These are phyloP conservation scores for Alcedo atthis DNA, from an alignment of 2,797 vertebrate species.

Conservation along the genomic window DNA sequence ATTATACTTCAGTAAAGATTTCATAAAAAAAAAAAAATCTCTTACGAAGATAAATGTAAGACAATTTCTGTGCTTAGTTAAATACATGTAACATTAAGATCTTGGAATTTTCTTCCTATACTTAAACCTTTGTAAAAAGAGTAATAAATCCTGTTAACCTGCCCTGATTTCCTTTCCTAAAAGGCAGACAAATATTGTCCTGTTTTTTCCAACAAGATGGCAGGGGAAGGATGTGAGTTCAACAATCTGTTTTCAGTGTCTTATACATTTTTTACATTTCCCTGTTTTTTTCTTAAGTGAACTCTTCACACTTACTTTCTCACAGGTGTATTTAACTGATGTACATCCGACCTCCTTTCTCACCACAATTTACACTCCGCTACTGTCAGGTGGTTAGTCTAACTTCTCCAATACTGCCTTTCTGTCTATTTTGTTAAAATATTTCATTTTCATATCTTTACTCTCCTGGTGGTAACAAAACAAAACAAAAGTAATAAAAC, in stretches of 20 bases:
- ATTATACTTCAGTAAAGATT: background rate
- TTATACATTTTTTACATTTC: background rate
- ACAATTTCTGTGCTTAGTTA: background rate
- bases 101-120: background rate
- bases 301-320: background rate
- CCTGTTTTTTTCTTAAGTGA: background rate
- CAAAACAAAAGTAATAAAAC: background rate
- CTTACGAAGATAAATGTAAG: background rate
- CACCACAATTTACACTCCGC: background rate
- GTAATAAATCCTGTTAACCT: background rate
- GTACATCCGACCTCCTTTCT: slow-evolving; percentile 31
- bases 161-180: background rate
- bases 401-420: slow-evolving; percentile 48
- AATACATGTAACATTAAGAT: background rate
- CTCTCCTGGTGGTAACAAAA: background rate
- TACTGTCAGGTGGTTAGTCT: background rate
- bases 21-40: background rate
- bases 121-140: background rate
- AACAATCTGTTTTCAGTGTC: background rate
- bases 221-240: background rate
- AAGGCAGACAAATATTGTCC: background rate
- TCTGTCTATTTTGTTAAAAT: slow-evolving; percentile 9
- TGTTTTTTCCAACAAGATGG: background rate
- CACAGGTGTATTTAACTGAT: background rate
- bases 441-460: slow-evolving; percentile 22